Conservation (phyloP, 2,888 invertebrate genomes). For the Plebejus melissa region DNA sequence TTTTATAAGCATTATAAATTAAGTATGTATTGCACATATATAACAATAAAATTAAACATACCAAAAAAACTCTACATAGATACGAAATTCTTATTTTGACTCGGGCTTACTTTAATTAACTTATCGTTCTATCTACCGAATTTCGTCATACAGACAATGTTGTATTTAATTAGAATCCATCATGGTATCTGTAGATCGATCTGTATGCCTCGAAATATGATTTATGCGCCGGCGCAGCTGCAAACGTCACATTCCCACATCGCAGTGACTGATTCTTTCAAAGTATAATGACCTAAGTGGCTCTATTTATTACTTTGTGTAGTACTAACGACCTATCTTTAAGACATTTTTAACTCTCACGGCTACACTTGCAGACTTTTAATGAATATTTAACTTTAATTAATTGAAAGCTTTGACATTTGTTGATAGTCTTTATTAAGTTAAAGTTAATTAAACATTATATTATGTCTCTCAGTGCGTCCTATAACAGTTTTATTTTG, state of each 20-base stretch:
- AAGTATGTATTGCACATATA: no score
- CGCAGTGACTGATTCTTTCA: slow-evolving; percentile 39
- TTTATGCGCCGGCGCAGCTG: slow-evolving; percentile 63
- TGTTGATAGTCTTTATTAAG: no score
- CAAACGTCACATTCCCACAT: slow-evolving; percentile 60
- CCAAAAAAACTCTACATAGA: background rate
- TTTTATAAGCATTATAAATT: no score
- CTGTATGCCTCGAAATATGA: slow-evolving; percentile 55
- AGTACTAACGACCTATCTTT: background rate
- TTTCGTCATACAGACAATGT: slow-evolving; percentile 10
- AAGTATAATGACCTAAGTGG: slow-evolving; percentile 8
- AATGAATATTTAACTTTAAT: no score
- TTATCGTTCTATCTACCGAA: background rate
- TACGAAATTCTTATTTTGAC: background rate
- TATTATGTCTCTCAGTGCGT: no score
- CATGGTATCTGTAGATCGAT: slow-evolving; percentile 34
- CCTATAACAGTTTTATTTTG: no score
- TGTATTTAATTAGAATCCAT: slow-evolving; percentile 25
- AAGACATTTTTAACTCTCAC: background rate
- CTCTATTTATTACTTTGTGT: slow-evolving; percentile 19
- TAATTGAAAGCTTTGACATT: no score
- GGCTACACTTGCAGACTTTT: no score
- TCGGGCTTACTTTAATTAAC: background rate
- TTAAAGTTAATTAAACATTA: no score
- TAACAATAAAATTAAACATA: no score